Evolutionary conservation across 2,888 invertebrate genomes (phyloP), one percentile per base, ranked within the genome.

Genomic region (Leptinotarsa rubiginosa): DNA sequence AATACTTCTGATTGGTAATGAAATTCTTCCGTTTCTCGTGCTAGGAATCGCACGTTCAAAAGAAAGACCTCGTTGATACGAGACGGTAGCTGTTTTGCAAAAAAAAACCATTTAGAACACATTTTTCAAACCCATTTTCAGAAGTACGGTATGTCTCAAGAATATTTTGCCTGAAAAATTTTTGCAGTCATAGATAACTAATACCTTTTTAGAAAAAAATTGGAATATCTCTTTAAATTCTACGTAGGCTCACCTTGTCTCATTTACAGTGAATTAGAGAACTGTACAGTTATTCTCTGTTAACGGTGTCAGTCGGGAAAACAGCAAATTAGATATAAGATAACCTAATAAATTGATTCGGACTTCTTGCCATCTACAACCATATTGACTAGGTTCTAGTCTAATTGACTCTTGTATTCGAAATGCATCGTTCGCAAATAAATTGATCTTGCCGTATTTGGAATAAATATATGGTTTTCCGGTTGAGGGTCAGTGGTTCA

Each of bases 391-490:
- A 50, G 41, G 41, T 31, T 16, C 50, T 47, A 25, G 56, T 65
- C 71, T 64, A 71, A 71, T 71, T 65, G 71, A 25, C 25, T 31
- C 62, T 71, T 65, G 54, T 65, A 65, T 71, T 71, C 47, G 41
- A 56, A 65, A 71, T 71, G 20, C 64, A 65, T 65, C 65, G 47
- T 31, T 49, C 49, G 70, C 70, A 47, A 49, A 71, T 54, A 69
- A 69, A 69, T 69, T 56, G 69, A 69, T 69, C 56, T 56, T 41
- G 69, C 71, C 65, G 18, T 71, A 71, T 65, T 65, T 65, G 71
- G 71, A 54, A 47, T 71, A 41, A 20, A 62, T 65, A 41, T 71
- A 71, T 71, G 56, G 41, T 52, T 65, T 70, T 70, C 70, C 70
- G 70, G 70, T 65, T 62, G 65, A 25, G 49, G 70, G 47, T 59